These are phyloP conservation scores for Acanthurus lineatus DNA, from an alignment of 2,797 vertebrate genomes.

Conservation along the genomic window DNA sequence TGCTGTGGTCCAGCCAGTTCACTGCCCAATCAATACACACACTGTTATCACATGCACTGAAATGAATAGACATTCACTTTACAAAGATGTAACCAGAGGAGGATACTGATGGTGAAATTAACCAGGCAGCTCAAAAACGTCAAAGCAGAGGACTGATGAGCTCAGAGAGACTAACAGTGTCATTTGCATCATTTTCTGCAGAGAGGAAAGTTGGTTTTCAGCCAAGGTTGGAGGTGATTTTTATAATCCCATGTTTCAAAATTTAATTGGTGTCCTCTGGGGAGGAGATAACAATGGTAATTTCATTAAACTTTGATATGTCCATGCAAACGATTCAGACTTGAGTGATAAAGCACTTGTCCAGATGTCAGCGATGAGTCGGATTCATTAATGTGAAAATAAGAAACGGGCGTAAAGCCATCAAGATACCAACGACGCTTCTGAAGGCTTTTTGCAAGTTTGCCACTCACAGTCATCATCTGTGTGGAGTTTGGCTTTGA, in stretches of 20 bases:
- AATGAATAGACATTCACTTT: slow-evolving; percentile 39
- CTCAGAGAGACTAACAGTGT: slow-evolving; percentile 22
- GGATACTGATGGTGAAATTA: slow-evolving; percentile 28
- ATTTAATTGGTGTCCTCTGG: slow-evolving; percentile 48
- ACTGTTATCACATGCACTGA: slow-evolving; percentile 38
- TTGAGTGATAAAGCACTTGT: slow-evolving; percentile 36
- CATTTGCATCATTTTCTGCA: slow-evolving; percentile 37
- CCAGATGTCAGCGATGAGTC: slow-evolving; percentile 28
- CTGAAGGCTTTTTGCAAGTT: slow-evolving; percentile 1
- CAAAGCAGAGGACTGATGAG: not conserved
- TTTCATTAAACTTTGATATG: slow-evolving; percentile 60
- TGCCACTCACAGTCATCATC: slow-evolving; percentile 95
- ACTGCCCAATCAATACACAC: slow-evolving; percentile 84
- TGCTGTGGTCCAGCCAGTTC: slow-evolving; percentile 98
- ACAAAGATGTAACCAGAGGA: slow-evolving; percentile 10
- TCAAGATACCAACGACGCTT: slow-evolving; percentile 25
- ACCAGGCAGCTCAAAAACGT: not conserved
- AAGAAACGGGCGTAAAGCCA: slow-evolving; percentile 10
- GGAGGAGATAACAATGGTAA: slow-evolving; percentile 45
- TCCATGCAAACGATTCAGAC: slow-evolving; percentile 45
- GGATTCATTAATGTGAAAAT: slow-evolving; percentile 32
- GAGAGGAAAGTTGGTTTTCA: slow-evolving; percentile 19
- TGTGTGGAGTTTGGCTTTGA: slow-evolving; percentile 98
- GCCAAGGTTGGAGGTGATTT: slow-evolving; percentile 26
- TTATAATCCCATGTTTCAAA: slow-evolving; percentile 43